These are phyloP conservation scores for Sipunculus nudus DNA, from an alignment of 2,888 invertebrate genomes.

Conservation along the genomic window DNA sequence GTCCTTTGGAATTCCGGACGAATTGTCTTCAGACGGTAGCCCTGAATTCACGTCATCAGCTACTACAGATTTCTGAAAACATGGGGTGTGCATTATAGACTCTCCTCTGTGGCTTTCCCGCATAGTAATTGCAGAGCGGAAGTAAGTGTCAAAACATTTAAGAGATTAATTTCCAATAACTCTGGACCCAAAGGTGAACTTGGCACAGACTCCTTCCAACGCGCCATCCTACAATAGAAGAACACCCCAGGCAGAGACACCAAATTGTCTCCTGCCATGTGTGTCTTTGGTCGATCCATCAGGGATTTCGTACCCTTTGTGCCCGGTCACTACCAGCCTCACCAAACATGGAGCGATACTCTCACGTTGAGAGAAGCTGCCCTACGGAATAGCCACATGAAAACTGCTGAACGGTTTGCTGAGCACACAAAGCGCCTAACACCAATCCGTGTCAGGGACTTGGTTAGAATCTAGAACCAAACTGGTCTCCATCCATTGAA, in stretches of 20 bases:
- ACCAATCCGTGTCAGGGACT: conserved; percentile 31
- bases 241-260: conserved; percentile 43
- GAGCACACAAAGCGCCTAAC: conserved; percentile 40
- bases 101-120: conserved; percentile 47
- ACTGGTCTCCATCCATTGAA: conserved; percentile 38
- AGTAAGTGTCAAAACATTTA: conserved; percentile 45
- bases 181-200: conserved; percentile 39
- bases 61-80: conserved; percentile 37
- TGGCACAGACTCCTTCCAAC: conserved; percentile 40
- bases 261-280: conserved; percentile 42
- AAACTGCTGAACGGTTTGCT: conserved; percentile 27
- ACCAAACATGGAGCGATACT: conserved; percentile 35
- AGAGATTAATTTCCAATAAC: conserved; percentile 46
- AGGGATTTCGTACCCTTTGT: conserved; percentile 40
- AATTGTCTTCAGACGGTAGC: conserved; percentile 43
- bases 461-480: conserved; percentile 42
- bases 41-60: conserved; percentile 39
- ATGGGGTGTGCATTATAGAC: conserved; percentile 46
- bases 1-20: conserved; percentile 43
- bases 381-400: conserved; percentile 42
- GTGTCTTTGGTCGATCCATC: conserved; percentile 39
- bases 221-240: conserved; percentile 42
- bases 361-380: conserved; percentile 33
- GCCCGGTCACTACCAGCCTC: conserved; percentile 14
- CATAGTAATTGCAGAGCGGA: conserved; percentile 48